Base-by-base conservation (phyloP, 2,797 vertebrate genomes). In the Microcaecilia unicolor region DNA sequence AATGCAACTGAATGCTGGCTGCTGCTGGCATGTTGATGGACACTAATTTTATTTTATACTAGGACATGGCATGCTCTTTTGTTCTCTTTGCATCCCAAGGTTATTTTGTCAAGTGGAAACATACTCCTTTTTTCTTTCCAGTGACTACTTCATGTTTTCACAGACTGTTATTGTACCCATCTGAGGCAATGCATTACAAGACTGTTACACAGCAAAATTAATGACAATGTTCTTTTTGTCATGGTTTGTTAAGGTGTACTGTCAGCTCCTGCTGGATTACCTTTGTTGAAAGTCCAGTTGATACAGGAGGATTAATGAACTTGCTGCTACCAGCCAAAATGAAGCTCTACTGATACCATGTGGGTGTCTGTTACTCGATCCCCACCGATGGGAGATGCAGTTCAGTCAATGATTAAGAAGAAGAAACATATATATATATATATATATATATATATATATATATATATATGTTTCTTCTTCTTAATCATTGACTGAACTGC, bases 201-300 rank as follows among this genome's bases (percentile, higher is more conserved):
- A 3, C 25, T 56, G 21, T 39, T 37, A 12, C 10, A 2, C 4
- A 40, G 3, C 44, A 44, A 51, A 52, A 52, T 34, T 48, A 48
- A 55, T 39, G 44, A 61, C 22, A 26, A 9, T 12, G 49, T 40
- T 6, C 16, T 55, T 18, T 29, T 65, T 50, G 17, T 48, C 17
- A 1, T 33, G 44, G 18, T 37, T 8, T 18, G 4, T 32, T 40
- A 50, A 25, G 18, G 10, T 8, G 35, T 9, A 6, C 17, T 24
- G 1, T 20, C 15, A 4, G 37, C 61, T 32, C 34, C 41, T 35
- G 9, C 21, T 39, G 46, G 23, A 25, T 37, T 49, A 40, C 14
- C 48, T 64, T 61, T 62, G 25, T 28, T 58, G 43, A 31, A 42
- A 51, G 45, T 38, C 44, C 51, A 57, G 34, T 34, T 55, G 36